Base-by-base conservation (phyloP, 2,888 invertebrate genomes). In the Leucophora obtusa region DNA sequence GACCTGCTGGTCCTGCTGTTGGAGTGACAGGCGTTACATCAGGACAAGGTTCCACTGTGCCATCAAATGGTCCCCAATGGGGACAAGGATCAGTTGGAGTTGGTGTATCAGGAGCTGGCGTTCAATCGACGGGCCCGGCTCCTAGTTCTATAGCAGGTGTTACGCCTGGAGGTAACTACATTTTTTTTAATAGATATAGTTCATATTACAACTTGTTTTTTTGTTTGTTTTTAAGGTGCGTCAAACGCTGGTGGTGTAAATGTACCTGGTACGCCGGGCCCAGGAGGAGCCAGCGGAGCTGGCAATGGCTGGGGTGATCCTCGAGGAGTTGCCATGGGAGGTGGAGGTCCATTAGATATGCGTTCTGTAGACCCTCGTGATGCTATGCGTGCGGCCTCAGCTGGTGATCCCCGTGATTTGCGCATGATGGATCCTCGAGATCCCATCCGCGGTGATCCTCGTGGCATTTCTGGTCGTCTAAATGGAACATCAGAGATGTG, bases 401-500 rank as follows among this genome's bases (percentile, higher is more conserved):
- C 85, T 35, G 89, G 87, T 70, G 90, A 90, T 84, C 89, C 88
- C 0, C 88, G 90, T 43, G 91, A 90, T 77, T 85, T 90, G 62
- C 87, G 92, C 60, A 91, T 92, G 90, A 89, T 92, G 47, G 91
- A 91, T 85, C 92, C 92, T 1, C 89, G 92, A 7, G 90, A 90
- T 83, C 90, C 92, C 70, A 92, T 92, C 84, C 92, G 94, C 59
- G 94, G 94, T 1, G 94, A 94, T 89, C 93, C 93, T 0, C 92
- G 94, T 59, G 96, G 96, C 60, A 96, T 96, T 85, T 96, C 96
- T 14, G 96, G 96, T 15, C 92, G 96, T 11, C 92, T 96, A 72
- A 96, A 96, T 87, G 96, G 96, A 1, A 94, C 93, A 9, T 92
- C 93, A 0, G 94, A 96, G 84, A 96, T 96, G 94, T 96, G 96